Conservation (phyloP, 2,797 vertebrate genomes). For the Sebastes melanostomus region DNA sequence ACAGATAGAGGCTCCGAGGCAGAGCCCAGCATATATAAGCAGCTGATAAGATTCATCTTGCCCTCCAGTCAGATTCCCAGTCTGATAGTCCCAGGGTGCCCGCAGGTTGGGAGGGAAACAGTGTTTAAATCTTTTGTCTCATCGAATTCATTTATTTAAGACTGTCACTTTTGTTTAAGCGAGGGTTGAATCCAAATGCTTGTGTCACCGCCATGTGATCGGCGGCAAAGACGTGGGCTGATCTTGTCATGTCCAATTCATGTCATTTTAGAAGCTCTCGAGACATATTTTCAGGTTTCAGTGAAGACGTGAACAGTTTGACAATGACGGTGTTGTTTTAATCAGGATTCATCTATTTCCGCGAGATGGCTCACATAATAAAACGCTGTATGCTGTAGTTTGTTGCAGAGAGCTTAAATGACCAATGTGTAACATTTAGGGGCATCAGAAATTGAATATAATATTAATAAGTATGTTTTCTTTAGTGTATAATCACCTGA, state of each 20-base stretch:
- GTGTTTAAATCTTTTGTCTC: conserved; percentile 74
- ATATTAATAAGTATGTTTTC: no score
- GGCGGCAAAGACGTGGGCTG: conserved; percentile 43
- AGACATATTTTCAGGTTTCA: conserved; percentile 61
- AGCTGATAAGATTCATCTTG: conserved; percentile 62
- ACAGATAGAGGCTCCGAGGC: conserved; percentile 45
- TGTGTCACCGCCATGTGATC: conserved; percentile 72
- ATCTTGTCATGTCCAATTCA: conserved; percentile 76
- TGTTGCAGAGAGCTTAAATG: conserved; percentile 16
- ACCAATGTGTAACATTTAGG: no score
- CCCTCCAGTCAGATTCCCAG: conserved; percentile 56
- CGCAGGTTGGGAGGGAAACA: conserved; percentile 41
- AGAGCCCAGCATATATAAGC: conserved; percentile 51
- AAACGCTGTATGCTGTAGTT: conserved; percentile 19
- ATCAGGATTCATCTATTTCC: conserved; percentile 61
- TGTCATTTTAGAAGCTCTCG: conserved; percentile 59
- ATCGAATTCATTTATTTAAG: conserved; percentile 77
- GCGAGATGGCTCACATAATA: conserved; percentile 44
- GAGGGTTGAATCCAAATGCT: conserved; percentile 64
- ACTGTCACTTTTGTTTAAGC: conserved; percentile 78
- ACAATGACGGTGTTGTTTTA: conserved; percentile 47
- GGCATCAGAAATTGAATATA: no score
- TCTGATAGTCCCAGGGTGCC: conserved; percentile 54
- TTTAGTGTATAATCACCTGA: no score
- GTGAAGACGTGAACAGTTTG: conserved; percentile 28